A percentile compares a stretch with the other conserved stretches of the same genome.
Conservation (phyloP, 2,797 vertebrate genomes). For the Limosa lapponica region DNA sequence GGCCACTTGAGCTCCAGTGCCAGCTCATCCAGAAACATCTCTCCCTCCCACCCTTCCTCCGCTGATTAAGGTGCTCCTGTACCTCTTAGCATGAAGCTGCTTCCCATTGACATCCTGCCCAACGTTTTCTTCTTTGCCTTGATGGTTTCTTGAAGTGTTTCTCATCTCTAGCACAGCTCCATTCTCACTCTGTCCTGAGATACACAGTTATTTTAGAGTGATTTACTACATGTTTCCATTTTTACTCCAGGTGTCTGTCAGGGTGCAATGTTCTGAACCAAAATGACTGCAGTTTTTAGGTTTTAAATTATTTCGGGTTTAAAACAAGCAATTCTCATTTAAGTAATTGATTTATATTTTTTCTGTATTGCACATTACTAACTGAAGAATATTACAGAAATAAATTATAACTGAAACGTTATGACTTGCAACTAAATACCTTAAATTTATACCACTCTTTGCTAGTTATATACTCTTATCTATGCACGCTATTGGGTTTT, state of each 20-base stretch:
- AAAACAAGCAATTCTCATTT: neutral
- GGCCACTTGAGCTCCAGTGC: neutral
- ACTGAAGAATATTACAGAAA: too few relatives aligned
- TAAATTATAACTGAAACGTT: constrained; percentile 37
- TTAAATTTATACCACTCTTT: neutral
- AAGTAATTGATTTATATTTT: constrained; percentile 4
- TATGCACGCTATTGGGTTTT: neutral
- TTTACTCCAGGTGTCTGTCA: neutral
- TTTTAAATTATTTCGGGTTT: constrained; percentile 23
- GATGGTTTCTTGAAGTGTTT: neutral
- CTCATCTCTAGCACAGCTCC: neutral
- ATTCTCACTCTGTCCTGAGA: neutral
- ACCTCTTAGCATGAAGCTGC: neutral
- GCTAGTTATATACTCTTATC: neutral
- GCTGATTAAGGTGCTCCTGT: neutral
- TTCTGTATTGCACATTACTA: neutral
- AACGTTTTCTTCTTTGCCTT: neutral
- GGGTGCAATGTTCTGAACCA: neutral
- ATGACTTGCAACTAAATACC: neutral
- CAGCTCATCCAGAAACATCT: neutral
- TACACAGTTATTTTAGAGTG: neutral
- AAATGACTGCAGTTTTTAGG: neutral
- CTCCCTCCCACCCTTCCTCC: neutral
- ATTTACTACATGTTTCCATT: neutral
- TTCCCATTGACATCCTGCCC: neutral